A percentile compares a stretch with the other conserved stretches of the same genome.
Conservation (phyloP, 2,797 vertebrate species). For the Scomberomorus guttatus region DNA sequence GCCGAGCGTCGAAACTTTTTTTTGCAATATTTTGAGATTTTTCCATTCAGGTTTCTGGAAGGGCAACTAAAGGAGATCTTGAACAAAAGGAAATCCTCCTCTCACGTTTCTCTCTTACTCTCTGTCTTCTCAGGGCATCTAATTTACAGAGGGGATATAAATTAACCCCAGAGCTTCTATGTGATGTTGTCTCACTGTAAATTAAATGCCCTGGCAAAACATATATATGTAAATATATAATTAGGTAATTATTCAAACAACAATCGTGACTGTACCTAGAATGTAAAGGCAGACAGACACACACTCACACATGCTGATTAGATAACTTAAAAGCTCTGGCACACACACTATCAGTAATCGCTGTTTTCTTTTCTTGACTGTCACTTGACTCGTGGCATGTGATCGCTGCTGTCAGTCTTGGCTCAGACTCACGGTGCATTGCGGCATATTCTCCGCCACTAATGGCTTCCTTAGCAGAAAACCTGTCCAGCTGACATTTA, state of each 20-base stretch:
- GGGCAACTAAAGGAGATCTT: no score
- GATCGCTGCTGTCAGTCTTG: constrained; percentile 48
- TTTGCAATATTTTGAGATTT: no score
- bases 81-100: not conserved
- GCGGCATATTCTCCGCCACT: constrained; percentile 55
- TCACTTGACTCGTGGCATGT: not conserved
- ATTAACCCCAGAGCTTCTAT: not conserved
- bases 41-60: no score
- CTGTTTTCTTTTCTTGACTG: constrained; percentile 2
- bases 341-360: not conserved
- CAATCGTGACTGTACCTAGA: not conserved
- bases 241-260: not conserved
- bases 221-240: not conserved
- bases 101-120: not conserved
- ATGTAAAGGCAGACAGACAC: not conserved
- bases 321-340: not conserved
- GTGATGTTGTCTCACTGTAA: not conserved
- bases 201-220: not conserved
- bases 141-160: not conserved
- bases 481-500: constrained; percentile 71
- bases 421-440: constrained; percentile 63
- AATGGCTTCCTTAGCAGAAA: constrained; percentile 37
- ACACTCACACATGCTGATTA: not conserved
- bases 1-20: no score
- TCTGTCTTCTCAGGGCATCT: not conserved